Percentiles rank a stretch among this genome's conserved stretches.
Evolutionary conservation across 1,140 invertebrate species (phyloP).

Genomic region (Armadillidium nasatum): DNA sequence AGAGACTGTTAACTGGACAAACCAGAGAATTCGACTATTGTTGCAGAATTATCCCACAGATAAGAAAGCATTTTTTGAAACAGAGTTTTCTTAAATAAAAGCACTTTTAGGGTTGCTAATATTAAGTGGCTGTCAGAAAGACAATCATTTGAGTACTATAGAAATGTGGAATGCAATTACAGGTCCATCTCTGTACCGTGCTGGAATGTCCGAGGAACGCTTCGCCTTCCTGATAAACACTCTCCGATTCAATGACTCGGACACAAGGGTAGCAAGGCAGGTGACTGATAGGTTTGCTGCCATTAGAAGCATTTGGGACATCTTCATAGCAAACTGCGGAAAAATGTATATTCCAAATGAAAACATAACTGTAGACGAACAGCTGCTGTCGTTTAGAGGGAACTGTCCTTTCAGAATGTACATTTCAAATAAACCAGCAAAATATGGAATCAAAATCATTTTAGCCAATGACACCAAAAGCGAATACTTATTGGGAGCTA

Average conservation of each 20-base stretch:
- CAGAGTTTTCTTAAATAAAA: not conserved
- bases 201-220: constrained; percentile 24
- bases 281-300: constrained; percentile 43
- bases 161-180: constrained; percentile 21
- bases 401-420: constrained; percentile 29
- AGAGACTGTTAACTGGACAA: constrained; percentile 12
- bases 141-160: constrained; percentile 1
- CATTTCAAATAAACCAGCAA: constrained; percentile 16
- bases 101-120: constrained; percentile 21
- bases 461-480: not conserved
- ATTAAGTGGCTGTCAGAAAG: constrained; percentile 20
- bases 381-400: constrained; percentile 24
- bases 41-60: constrained; percentile 10
- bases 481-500: constrained; percentile 13
- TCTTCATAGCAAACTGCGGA: constrained; percentile 27
- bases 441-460: constrained; percentile 14
- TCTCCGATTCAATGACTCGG: constrained; percentile 44
- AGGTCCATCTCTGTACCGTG: constrained; percentile 14
- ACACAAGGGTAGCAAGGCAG: constrained; percentile 31
- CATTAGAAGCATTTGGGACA: constrained; percentile 43
- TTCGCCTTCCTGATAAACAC: constrained; percentile 14
- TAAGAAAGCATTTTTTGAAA: constrained; percentile 10
- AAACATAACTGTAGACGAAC: constrained; percentile 29
- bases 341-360: constrained; percentile 23
- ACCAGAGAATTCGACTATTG: constrained; percentile 19